Evolutionary conservation across 1,140 invertebrate genomes (phyloP).

Genomic region (Gryllus bimaculatus): DNA sequence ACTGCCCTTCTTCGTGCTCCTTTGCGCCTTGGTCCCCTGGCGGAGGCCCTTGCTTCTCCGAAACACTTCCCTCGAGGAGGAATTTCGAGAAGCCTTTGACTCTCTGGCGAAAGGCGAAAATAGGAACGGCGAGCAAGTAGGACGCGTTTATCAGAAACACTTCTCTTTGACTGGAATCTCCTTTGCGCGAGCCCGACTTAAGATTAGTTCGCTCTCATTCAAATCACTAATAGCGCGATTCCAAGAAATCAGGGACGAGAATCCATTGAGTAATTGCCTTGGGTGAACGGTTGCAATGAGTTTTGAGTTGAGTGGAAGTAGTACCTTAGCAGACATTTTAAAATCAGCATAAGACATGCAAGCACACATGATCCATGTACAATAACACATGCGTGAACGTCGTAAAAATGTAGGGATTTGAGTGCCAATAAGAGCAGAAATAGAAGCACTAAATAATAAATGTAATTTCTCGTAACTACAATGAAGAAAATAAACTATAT

Average conservation of each 20-base stretch:
- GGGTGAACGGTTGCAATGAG: no score
- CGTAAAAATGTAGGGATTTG: no score
- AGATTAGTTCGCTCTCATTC: neutral
- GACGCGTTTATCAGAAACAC: constrained; percentile 3
- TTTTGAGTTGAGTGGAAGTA: no score
- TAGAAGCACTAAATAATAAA: no score
- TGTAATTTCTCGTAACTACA: no score
- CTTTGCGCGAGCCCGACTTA: neutral
- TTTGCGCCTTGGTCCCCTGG: neutral
- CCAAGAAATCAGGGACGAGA: neutral
- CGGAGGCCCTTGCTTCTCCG: no score
- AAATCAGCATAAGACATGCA: no score
- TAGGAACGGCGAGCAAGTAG: neutral
- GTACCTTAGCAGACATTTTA: no score
- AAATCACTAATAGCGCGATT: neutral
- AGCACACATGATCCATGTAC: no score
- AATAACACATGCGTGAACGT: no score
- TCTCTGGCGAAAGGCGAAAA: neutral
- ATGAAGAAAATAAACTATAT: no score
- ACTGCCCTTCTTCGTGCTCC: neutral
- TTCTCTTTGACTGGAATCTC: neutral
- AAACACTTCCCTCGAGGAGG: neutral
- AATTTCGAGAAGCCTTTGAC: neutral
- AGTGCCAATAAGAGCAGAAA: no score
- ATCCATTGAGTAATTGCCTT: neutral